Evolutionary conservation across 2,888 invertebrate genomes (phyloP), one percentile per base, ranked within the genome.

Genomic region (Lithophane leautieri): DNA sequence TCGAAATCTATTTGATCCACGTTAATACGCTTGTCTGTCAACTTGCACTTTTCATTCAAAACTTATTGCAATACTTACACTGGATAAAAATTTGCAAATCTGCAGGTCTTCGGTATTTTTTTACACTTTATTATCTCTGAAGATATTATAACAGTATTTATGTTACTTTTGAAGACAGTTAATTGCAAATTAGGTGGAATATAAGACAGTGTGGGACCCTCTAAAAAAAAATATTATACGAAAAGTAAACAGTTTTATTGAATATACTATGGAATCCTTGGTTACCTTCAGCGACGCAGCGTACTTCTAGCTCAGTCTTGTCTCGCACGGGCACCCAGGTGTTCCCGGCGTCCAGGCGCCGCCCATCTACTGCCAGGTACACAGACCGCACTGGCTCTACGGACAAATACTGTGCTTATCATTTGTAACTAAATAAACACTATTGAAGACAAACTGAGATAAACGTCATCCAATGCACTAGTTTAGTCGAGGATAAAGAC

Each of bases 291-390:
- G 98, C 98, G n/a, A 98, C 97, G 91, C 99, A 99, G 84, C 98
- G 97, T 83, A 99, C 97, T 79, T 98, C 98, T 54, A 99, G 96
- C 90, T 98, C 98, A 50, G 98, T 98, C 92, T 98, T 98, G 93
- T 99, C 98, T 88, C 98, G 97, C 34, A 98, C 98, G 0, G 98
- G 98, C 87, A 98, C 98, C 97, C 98, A 98, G 82, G 98, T 98
- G 95, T 98, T 98, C 83, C 98, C 98, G 0, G 98, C 98, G 95
- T 98, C 98, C 90, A 98, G 96, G 42, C 98, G 97, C 65, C 98
- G 97, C 58, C 98, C 98, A 94, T 99, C 99, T 93, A 98, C 98
- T 91, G 98, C 97, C 89, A 99, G 97, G 95, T 98, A 99, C 83
- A 98, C 98, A 67, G 98, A 97, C 83, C 98, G 97, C 40, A 98